Base-by-base conservation (phyloP, 2,888 invertebrate genomes). In the Calliphora vomitoria region DNA sequence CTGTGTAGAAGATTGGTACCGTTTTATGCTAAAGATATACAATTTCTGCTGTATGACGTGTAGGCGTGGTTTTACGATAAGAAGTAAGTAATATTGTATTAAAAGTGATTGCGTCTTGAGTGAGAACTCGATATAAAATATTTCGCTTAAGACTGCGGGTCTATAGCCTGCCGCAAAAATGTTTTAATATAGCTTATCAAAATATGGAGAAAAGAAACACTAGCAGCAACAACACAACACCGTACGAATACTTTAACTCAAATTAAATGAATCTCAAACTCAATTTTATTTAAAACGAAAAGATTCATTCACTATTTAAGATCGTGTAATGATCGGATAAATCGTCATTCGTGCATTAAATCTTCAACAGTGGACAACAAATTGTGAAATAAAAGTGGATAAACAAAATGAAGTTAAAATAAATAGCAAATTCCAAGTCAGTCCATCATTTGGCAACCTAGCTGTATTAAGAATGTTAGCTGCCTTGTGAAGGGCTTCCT, bases 401-500 rank as follows among this genome's bases (percentile, higher is more conserved):
- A 69, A 76, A 66, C 35, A 18, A 72, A 69, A 35, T n/a, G 53
- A 44, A 18, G 18, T 58, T 8, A 1, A 53, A 18, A 44, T 20
- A 18, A n/a, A 64, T 47, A 76, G 15, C 78, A 88, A 89, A 78
- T 91, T 92, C 91, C 93, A 92, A 92, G 92, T 89, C 92, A 92
- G 93, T 92, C 92, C 92, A 90, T 93, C 93, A 93, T 92, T 92
- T 91, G 93, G 93, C 91, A 90, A 88, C 91, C 91, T 93, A 93
- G 91, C 93, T 93, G 89, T 69, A 88, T 87, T 82, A 90, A 83
- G 90, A 91, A 91, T 92, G 93, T 93, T 93, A 93, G 93, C 93
- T 93, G 93, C 93, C 93, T 92, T 90, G 91, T 93, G 93, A 93
- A 93, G 93, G 93, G 93, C 93, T 93, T 93, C 92, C 93, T 92